Conservation (phyloP, 2,113 vertebrate species). For the Thymallus thymallus region DNA sequence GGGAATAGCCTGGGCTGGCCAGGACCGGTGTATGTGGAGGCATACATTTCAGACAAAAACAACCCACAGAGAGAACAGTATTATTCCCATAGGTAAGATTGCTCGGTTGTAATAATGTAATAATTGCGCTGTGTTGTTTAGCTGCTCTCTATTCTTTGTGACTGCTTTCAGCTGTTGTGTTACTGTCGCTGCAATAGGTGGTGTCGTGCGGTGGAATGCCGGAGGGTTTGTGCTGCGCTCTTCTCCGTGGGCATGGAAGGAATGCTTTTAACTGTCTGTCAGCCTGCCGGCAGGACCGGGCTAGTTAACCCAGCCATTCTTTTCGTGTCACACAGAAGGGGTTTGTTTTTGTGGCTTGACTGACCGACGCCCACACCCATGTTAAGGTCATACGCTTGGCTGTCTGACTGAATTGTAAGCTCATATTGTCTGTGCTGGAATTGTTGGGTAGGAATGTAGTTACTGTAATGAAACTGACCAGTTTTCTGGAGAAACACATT, state of each 20-base stretch:
- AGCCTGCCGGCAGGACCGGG: not conserved
- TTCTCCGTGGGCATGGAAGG: not conserved
- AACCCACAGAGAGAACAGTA: not conserved
- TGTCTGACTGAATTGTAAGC: not conserved
- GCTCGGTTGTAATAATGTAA: not conserved
- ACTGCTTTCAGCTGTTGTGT: slow-evolving; percentile 14
- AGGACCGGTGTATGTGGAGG: slow-evolving; percentile 1
- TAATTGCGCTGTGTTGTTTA: slow-evolving; percentile 1
- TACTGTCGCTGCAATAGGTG: not conserved
- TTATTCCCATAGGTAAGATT: not conserved
- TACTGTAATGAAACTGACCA: no score
- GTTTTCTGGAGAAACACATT: no score
- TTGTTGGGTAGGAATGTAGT: no score
- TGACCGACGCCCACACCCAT: not conserved
- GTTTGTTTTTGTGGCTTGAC: slow-evolving; percentile 1
- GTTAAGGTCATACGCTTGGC: not conserved
- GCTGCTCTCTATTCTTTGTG: slow-evolving; percentile 28
- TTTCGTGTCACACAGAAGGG: not conserved
- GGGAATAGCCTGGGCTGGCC: slow-evolving; percentile 1
- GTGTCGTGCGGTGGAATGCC: not conserved
- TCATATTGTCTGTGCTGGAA: not conserved
- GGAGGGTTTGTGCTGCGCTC: no score
- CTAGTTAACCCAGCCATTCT: not conserved
- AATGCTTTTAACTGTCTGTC: not conserved
- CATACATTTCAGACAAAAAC: not conserved